phyloP scores from a whole-genome alignment of 1,140 invertebrate genomes.

The Oryctes rhinoceros region DNA sequence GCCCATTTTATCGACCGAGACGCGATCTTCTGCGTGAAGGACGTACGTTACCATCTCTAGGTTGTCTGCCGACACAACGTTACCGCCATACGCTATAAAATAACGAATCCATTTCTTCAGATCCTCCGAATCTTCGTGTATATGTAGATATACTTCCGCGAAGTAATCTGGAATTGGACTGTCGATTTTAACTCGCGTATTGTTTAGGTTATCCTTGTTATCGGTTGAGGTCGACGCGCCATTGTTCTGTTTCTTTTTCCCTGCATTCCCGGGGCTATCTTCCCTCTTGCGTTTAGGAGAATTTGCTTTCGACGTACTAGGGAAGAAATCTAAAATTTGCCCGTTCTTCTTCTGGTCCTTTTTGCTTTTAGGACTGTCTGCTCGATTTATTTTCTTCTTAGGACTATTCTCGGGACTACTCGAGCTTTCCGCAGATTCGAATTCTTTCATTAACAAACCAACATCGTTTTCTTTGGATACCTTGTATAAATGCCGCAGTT shows the following conservation, averaged over 20 bases:
- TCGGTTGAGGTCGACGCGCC: background rate
- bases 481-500: conserved; percentile 72
- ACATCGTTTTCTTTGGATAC: conserved; percentile 76
- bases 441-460: conserved; percentile 64
- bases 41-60: conserved; percentile 62
- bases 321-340: background rate
- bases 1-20: conserved; percentile 56
- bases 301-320: background rate
- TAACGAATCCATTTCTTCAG: conserved; percentile 55
- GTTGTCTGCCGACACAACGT: conserved; percentile 59
- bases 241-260: background rate
- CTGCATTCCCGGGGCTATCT: background rate
- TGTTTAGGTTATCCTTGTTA: conserved; percentile 49
- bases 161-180: conserved; percentile 51
- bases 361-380: background rate
- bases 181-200: conserved; percentile 38
- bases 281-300: background rate
- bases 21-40: conserved; percentile 61
- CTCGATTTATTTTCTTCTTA: background rate
- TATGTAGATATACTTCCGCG: conserved; percentile 48
- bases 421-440: background rate
- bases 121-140: conserved; percentile 39
- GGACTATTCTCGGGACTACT: background rate
- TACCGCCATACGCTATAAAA: conserved; percentile 66
- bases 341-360: background rate